Evolutionary conservation across 30 jellyfish, hydroid and myxozoan genomes (phyloP).

Genomic region (Hydractinia echinata): DNA sequence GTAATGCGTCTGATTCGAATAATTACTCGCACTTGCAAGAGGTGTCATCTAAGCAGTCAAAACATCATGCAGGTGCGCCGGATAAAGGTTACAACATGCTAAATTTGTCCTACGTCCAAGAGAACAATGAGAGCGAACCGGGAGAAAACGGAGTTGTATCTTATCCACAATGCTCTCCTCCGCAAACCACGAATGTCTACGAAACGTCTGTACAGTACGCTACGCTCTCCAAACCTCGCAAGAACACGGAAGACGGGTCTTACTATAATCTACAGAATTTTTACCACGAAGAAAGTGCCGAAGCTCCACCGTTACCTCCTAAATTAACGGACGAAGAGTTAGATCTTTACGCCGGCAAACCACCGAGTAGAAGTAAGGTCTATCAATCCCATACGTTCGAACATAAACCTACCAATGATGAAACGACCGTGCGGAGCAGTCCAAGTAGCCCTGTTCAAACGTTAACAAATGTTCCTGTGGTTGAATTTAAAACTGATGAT

Average conservation of each 20-base stretch:
- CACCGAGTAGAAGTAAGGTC: neutral
- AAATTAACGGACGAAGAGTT: neutral
- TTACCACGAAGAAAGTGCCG: neutral
- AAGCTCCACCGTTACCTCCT: neutral
- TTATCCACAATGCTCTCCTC: neutral
- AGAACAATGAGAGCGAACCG: constrained; percentile 14
- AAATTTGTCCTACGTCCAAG: neutral
- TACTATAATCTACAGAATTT: too few species aligned
- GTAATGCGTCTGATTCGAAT: neutral
- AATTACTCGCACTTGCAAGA: constrained; percentile 9
- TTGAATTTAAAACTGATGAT: neutral
- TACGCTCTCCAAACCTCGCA: constrained; percentile 70
- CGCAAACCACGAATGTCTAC: neutral
- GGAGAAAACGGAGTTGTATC: neutral
- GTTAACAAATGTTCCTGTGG: neutral
- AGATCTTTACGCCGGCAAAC: neutral
- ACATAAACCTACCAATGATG: too few species aligned
- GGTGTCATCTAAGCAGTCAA: neutral
- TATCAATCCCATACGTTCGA: too few species aligned
- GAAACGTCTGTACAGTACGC: constrained; percentile 1
- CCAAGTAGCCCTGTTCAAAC: neutral
- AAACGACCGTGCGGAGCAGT: neutral
- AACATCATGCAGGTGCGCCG: neutral
- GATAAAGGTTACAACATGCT: neutral
- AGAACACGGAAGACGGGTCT: neutral